Percentiles rank a stretch among this genome's conserved stretches.
Evolutionary conservation across 2,797 vertebrate species (phyloP).

Genomic region (Periparus ater): DNA sequence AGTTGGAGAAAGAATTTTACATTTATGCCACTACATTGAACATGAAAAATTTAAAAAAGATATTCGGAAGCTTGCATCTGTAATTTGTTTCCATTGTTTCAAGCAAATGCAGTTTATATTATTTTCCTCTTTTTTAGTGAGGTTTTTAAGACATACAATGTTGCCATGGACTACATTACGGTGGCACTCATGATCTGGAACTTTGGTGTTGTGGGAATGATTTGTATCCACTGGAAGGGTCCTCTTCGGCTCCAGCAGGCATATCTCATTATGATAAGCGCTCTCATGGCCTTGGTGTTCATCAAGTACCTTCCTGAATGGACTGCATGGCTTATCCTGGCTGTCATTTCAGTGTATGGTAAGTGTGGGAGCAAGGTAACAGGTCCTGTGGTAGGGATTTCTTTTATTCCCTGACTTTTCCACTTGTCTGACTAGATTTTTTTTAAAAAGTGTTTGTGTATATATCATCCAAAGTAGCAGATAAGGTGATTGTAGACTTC

Average conservation of each 20-base stretch:
- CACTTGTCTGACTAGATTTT: background rate
- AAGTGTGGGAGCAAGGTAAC: slow-evolving; percentile 58
- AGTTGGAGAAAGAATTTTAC: background rate
- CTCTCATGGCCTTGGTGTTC: slow-evolving; percentile 98
- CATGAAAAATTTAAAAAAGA: background rate
- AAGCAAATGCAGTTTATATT: background rate
- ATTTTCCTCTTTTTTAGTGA: slow-evolving; percentile 77
- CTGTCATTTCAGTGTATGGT: slow-evolving; percentile 98
- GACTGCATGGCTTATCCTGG: slow-evolving; percentile 98
- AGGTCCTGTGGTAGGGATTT: background rate
- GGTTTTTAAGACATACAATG: slow-evolving; percentile 97
- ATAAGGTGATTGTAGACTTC: background rate
- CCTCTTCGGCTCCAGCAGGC: slow-evolving; percentile 96
- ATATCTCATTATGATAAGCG: slow-evolving; percentile 99
- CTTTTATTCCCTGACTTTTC: background rate
- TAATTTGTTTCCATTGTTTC: background rate
- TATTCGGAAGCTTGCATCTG: background rate
- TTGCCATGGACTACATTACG: slow-evolving; percentile 96
- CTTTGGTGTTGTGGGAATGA: slow-evolving; percentile 98
- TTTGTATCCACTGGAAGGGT: slow-evolving; percentile 98
- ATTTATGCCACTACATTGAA: background rate
- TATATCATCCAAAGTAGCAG: background rate
- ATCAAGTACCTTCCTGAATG: slow-evolving; percentile 99
- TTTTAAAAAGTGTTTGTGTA: background rate
- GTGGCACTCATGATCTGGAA: slow-evolving; percentile 94